These are phyloP conservation scores for Tupaia tana DNA, from an alignment of 2,113 vertebrate species.

Conservation along the genomic window DNA sequence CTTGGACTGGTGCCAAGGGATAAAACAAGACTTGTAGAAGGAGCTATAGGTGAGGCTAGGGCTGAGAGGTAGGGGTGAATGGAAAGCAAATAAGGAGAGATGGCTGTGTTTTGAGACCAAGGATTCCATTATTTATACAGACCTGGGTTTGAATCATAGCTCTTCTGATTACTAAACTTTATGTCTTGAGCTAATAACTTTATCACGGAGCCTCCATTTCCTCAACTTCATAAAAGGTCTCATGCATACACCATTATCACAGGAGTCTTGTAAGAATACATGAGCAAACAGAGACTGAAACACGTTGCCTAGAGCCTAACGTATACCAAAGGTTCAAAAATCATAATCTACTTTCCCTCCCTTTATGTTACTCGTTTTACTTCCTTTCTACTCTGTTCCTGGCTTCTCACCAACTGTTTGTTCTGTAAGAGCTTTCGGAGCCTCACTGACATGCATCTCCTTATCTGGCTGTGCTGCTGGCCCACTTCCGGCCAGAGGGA, in stretches of 20 bases:
- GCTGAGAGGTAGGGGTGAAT: no score
- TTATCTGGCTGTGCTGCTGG: conserved; percentile 1
- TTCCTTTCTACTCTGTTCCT: background rate
- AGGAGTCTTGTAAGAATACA: background rate
- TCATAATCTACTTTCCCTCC: background rate
- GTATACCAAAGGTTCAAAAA: background rate
- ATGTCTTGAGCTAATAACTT: background rate
- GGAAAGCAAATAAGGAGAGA: background rate
- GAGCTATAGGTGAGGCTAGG: background rate
- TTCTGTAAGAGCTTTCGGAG: background rate
- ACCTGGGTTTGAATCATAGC: background rate
- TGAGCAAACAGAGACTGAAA: background rate
- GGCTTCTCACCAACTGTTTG: background rate
- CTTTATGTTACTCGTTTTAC: background rate
- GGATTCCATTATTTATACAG: background rate
- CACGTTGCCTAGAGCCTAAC: background rate
- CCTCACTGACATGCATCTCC: background rate
- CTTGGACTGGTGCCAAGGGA: background rate
- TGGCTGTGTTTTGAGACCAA: background rate
- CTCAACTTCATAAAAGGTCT: background rate
- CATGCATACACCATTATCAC: background rate
- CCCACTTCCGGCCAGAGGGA: background rate
- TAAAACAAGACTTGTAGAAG: background rate
- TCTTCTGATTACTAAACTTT: background rate
- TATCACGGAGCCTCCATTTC: background rate